phyloP scores from a whole-genome alignment of 2,113 vertebrate genomes.

The Poecile atricapillus region DNA sequence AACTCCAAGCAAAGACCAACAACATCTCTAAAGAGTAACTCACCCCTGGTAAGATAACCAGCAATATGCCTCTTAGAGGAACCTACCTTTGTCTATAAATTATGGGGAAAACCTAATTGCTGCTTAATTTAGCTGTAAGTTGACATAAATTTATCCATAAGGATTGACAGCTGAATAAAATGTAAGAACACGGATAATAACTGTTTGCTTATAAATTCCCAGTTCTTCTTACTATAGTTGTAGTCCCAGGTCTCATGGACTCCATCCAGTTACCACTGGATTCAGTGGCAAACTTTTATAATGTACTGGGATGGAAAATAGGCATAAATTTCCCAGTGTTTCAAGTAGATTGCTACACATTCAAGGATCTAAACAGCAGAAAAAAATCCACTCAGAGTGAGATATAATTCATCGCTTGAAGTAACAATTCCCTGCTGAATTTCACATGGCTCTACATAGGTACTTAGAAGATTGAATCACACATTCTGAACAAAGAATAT shows the following conservation, averaged over 20 bases:
- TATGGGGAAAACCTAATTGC: neutral
- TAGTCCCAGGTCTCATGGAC: neutral
- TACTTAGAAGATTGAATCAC: constrained; percentile 49
- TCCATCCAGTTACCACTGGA: neutral
- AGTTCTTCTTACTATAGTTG: neutral
- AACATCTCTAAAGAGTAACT: neutral
- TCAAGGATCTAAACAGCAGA: constrained; percentile 11
- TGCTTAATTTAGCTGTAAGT: neutral
- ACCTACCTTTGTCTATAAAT: neutral
- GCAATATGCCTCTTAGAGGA: neutral
- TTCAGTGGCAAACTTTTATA: neutral
- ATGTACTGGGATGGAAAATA: neutral
- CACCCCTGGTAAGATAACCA: neutral
- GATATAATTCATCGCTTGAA: neutral
- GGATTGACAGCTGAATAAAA: neutral
- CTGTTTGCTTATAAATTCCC: neutral
- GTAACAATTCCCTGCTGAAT: constrained; percentile 7
- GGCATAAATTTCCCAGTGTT: neutral
- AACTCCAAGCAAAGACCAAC: accelerated
- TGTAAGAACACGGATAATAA: neutral
- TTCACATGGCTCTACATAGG: neutral
- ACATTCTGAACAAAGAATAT: constrained; percentile 19
- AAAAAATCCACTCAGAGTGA: neutral
- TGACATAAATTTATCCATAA: neutral
- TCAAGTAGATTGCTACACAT: neutral